Percentiles rank a stretch among this genome's conserved stretches.
phyloP scores from a whole-genome alignment of 2,888 invertebrate species.

The Cryptophagus acutangulus region DNA sequence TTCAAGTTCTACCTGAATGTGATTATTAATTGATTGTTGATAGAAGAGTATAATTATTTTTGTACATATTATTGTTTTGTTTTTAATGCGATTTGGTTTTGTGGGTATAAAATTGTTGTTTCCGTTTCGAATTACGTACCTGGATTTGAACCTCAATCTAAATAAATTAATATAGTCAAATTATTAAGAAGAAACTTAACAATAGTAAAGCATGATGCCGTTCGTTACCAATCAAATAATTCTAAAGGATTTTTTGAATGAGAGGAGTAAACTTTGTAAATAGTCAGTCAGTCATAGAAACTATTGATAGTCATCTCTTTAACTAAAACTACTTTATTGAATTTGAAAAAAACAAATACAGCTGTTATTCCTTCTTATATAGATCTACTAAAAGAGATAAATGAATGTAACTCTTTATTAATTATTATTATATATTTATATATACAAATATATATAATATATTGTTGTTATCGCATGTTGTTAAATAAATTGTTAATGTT shows the following conservation, averaged over 20 bases:
- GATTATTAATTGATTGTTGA: conserved; percentile 23
- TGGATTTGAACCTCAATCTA: conserved; percentile 32
- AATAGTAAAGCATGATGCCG: conserved; percentile 24
- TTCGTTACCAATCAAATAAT: conserved; percentile 34
- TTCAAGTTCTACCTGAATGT: conserved; percentile 16
- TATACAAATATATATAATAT: conserved; percentile 41
- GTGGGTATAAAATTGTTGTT: conserved; percentile 19
- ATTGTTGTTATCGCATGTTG: conserved; percentile 50
- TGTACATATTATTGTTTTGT: conserved; percentile 7
- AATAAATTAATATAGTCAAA: neutral
- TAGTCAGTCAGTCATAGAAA: conserved; percentile 37
- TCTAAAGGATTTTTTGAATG: conserved; percentile 16
- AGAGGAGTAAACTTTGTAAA: conserved; percentile 37
- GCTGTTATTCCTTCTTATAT: conserved; percentile 42
- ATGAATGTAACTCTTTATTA: conserved; percentile 14
- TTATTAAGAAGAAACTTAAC: conserved; percentile 23
- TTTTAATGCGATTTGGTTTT: conserved; percentile 8
- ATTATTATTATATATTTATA: conserved; percentile 27
- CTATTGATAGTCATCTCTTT: conserved; percentile 37
- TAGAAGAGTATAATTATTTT: neutral
- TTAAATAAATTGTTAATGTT: conserved; percentile 51
- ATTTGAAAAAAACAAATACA: conserved; percentile 18
- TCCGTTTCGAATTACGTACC: conserved; percentile 39
- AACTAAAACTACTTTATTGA: too few species aligned
- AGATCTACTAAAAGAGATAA: conserved; percentile 31